Percentiles rank a stretch among this genome's conserved stretches.
These are phyloP conservation scores for Plecotus auritus DNA, from an alignment of 2,113 vertebrate species.

Conservation along the genomic window DNA sequence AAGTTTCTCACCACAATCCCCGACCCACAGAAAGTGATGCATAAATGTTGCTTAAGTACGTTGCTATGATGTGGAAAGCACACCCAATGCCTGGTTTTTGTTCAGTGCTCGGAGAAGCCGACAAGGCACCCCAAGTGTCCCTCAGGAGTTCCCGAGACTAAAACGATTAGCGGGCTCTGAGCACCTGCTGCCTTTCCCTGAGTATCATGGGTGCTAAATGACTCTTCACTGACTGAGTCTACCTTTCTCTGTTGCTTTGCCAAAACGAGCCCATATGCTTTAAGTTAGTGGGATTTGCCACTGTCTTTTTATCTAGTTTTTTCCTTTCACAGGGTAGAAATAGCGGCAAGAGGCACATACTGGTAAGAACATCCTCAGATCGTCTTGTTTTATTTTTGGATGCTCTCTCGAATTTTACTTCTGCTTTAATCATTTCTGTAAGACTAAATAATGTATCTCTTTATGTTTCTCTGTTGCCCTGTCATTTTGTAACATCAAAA, in stretches of 20 bases:
- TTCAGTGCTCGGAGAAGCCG: neutral
- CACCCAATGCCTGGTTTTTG: neutral
- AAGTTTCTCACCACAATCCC: neutral
- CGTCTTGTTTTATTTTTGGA: neutral
- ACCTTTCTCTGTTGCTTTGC: neutral
- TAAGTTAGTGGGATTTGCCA: neutral
- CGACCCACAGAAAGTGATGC: neutral
- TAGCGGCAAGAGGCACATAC: neutral
- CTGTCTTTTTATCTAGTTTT: neutral
- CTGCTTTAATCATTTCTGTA: neutral
- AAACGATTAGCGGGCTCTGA: neutral
- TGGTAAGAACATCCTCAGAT: neutral
- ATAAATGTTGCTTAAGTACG: neutral
- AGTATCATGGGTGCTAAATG: neutral
- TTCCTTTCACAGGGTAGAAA: neutral
- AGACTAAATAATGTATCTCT: neutral
- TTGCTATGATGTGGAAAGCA: neutral
- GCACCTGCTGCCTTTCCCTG: conserved; percentile 10
- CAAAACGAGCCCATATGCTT: neutral
- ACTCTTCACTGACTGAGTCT: neutral
- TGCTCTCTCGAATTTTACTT: neutral
- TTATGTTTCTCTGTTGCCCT: neutral
- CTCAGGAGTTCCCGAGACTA: neutral
- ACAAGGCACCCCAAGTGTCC: neutral
- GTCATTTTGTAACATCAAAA: conserved; percentile 19